These are phyloP conservation scores for Hemistola chrysoprasaria DNA, from an alignment of 2,888 invertebrate genomes.

Conservation along the genomic window DNA sequence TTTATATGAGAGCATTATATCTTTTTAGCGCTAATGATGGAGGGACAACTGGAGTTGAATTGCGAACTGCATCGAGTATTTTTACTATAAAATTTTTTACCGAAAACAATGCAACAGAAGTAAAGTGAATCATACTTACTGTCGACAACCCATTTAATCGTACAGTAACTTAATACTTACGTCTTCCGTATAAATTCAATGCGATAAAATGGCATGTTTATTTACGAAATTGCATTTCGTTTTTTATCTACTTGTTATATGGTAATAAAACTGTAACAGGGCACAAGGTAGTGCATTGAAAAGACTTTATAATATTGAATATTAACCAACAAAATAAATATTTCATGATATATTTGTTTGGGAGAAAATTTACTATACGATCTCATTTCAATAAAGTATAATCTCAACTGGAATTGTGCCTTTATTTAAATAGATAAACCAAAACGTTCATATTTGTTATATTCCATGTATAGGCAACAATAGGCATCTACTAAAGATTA, in stretches of 20 bases:
- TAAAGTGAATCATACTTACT: conserved; percentile 55
- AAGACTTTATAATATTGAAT: too few species aligned
- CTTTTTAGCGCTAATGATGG: too few species aligned
- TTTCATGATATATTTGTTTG: too few species aligned
- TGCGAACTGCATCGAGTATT: too few species aligned
- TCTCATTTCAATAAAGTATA: too few species aligned
- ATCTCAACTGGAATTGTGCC: neutral
- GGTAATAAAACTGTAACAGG: conserved; percentile 39
- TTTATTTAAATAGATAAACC: conserved; percentile 4
- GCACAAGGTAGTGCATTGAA: conserved; percentile 1
- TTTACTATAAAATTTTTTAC: conserved; percentile 21
- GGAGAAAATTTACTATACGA: too few species aligned
- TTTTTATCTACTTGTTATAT: conserved; percentile 33
- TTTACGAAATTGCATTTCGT: conserved; percentile 34
- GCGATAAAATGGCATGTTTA: conserved; percentile 40
- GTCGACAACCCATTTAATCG: conserved; percentile 56
- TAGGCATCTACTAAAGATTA: conserved; percentile 28
- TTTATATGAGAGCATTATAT: too few species aligned
- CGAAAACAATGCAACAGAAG: conserved; percentile 40
- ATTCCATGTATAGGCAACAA: conserved; percentile 19
- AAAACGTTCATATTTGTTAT: conserved; percentile 9
- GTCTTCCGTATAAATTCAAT: conserved; percentile 49
- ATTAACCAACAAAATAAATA: too few species aligned
- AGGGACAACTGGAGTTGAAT: too few species aligned
- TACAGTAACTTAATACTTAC: conserved; percentile 51